phyloP scores from a whole-genome alignment of 2,113 vertebrate genomes.

The Urocitellus parryii region DNA sequence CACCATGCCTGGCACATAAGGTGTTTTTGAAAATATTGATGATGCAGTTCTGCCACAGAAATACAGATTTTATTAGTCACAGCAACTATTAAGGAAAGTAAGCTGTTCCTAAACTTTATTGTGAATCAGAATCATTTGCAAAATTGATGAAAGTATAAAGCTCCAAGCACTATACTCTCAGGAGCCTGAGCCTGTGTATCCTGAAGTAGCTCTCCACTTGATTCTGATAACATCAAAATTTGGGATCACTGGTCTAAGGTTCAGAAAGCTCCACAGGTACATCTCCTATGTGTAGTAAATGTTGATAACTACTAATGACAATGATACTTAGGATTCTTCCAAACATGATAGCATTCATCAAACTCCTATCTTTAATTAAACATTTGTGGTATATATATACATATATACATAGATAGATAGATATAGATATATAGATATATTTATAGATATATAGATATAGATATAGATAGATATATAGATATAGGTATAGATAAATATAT shows the following conservation, averaged over 20 bases:
- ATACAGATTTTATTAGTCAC: slow-evolving; percentile 3
- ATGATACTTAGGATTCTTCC: not conserved
- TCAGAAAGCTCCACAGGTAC: not conserved
- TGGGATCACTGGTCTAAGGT: not conserved
- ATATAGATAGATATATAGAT: no score
- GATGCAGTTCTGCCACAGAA: not conserved
- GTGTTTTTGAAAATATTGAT: not conserved
- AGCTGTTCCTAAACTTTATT: not conserved
- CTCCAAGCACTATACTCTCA: not conserved
- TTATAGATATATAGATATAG: no score
- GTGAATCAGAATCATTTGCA: not conserved
- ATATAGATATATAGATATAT: no score
- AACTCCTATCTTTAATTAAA: not conserved
- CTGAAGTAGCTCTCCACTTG: not conserved
- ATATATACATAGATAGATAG: no score
- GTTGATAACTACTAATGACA: not conserved
- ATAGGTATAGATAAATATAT: not conserved
- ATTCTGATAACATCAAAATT: not conserved
- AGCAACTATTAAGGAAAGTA: no score
- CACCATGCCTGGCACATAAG: not conserved
- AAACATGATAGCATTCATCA: not conserved
- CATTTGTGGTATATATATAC: not conserved
- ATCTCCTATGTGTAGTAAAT: not conserved
- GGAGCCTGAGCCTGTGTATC: not conserved
- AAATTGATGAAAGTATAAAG: not conserved